Evolutionary conservation across 2,797 vertebrate species (phyloP), one percentile per base, ranked within the genome.

Genomic region (Scyliorhinus canicula): DNA sequence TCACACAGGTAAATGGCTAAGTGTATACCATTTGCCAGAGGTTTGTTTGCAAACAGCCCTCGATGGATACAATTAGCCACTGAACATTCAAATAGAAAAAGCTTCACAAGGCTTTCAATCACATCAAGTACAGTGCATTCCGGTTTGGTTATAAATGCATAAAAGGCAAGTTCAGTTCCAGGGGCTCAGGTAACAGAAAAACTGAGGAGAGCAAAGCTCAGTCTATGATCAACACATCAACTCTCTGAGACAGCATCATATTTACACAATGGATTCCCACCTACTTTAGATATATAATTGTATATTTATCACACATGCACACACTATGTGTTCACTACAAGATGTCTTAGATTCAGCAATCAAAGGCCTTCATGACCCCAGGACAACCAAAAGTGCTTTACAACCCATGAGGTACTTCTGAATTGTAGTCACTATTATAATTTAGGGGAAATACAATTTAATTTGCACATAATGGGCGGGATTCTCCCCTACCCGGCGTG

Each of bases 101-200:
- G 47, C 12, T 74, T 94, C 28, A 55, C 21, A 5, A 71, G 67
- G 28, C 16, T 60, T 90, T 94, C 93, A 52, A 31, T 65, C 44
- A 50, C 26, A 69, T 93, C 91, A 67, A 69, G 19, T 74, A 52
- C 47, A n/a, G 12, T 71, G 86, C 35, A n/a, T 60, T 60, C 86
- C n/a, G 60, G 67, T 94, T 94, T 94, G 50, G 31, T 74, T 71
- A 94, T 55, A 94, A 94, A 74, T 35, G 67, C 47, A 28, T 55
- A 52, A 52, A 94, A 52, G 4, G 16, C 47, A 71, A 93, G 14
- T 11, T 69, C 65, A 93, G 67, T 93, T 69, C 12, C 40, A 44
- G 57, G 26, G 28, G 14, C 67, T 71, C 44, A 52, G 28, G 11
- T 31, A 69, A 94, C 67, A n/a, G 4, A 31, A 52, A 52, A 74